phyloP scores from a whole-genome alignment of 2,888 invertebrate species.

The Cephus rjabovi region DNA sequence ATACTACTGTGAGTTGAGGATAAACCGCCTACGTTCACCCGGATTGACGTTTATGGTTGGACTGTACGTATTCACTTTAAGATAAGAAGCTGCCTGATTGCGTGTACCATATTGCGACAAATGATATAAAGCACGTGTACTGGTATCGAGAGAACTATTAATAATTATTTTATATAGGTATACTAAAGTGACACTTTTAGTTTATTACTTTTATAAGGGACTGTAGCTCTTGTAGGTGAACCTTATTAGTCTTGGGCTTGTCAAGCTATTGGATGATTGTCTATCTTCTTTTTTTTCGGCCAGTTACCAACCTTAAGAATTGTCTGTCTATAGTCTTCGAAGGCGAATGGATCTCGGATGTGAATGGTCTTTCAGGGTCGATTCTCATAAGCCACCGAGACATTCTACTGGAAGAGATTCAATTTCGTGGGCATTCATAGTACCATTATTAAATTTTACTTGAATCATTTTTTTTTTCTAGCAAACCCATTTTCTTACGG shows the following conservation, averaged over 20 bases:
- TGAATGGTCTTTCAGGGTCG: not conserved
- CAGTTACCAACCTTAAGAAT: not conserved
- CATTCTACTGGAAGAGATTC: not conserved
- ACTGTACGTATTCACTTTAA: constrained; percentile 31
- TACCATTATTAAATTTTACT: not conserved
- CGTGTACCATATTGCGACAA: not conserved
- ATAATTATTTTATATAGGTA: constrained; percentile 20
- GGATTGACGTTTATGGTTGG: constrained; percentile 39
- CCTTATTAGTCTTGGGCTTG: not conserved
- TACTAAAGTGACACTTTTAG: not conserved
- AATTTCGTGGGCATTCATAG: not conserved
- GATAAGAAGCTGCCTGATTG: constrained; percentile 21
- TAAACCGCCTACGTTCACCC: constrained; percentile 30
- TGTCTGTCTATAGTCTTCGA: not conserved
- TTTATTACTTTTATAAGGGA: not conserved
- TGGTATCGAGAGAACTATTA: constrained; percentile 8
- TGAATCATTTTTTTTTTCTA: not conserved
- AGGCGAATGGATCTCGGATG: not conserved
- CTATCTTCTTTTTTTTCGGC: not conserved
- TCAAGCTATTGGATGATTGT: not conserved
- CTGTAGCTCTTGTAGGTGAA: not conserved
- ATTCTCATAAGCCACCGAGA: not conserved
- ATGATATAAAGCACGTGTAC: constrained; percentile 1
- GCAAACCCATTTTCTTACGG: too few relatives aligned
- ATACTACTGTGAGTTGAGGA: constrained; percentile 24